Evolutionary conservation across 1,140 invertebrate genomes (phyloP), one percentile per base, ranked within the genome.

Genomic region (Palaemon carinicauda): DNA sequence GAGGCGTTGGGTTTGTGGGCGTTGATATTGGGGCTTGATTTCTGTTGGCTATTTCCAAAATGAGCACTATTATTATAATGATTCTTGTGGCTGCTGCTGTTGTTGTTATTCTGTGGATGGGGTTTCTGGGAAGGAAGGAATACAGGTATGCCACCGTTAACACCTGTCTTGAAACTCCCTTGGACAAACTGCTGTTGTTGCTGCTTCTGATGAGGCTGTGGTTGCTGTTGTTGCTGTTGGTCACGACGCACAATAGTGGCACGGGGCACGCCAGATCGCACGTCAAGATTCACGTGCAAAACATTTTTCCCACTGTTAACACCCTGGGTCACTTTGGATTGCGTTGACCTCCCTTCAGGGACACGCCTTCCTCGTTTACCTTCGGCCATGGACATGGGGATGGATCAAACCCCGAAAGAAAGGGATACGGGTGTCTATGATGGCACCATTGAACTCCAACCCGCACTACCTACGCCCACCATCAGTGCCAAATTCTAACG

Each of bases 321-420:
- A 9, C 21, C 77, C 53, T 56, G 52, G 56, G n/a, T 65, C 41
- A 41, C 41, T 41, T 41, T 41, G 41, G 41, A 41, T 12, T 41
- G 41, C 41, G 56, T 3, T 65, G 69, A 31, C 69, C n/a, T 52
- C 75, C 50, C 51, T 24, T 33, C 41, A 41, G 24, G 74, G 50
- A 33, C 54, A 19, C 83, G 74, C 51, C 56, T 52, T 29, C 74
- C 31, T 21, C 53, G 73, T 53, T 77, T 27, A 17, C 41, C 33
- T 65, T 80, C 65, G 60, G 84, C 84, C 65, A 86, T 80, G 78
- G 78, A 17, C 84, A 41, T 56, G 54, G 31, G 52, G 9, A 9
- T 33, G 19, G 29, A 4, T 17, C 10, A 75, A 10, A 75, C 3
- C 31, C 29, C 31, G 15, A 41, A 15, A 17, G 10, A 31, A 75